Conservation (phyloP, 2,113 vertebrate species). For the Poicephalus gulielmi region DNA sequence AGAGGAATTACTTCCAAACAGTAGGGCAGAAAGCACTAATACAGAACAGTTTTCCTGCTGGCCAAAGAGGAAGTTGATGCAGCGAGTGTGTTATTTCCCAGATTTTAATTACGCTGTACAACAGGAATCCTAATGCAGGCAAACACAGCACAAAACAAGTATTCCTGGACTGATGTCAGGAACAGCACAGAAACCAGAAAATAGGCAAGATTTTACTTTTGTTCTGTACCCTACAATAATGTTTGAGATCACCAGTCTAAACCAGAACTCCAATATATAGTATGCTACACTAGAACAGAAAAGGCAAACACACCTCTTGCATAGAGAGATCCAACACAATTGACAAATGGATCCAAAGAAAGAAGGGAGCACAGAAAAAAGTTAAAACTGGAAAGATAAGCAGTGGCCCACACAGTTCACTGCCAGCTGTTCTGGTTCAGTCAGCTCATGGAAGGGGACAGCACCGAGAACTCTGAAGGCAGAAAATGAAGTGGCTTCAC, state of each 20-base stretch:
- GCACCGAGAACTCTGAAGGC: background rate
- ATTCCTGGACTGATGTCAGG: background rate
- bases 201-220: background rate
- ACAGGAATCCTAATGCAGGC: background rate
- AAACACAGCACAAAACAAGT: background rate
- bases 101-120: background rate
- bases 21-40: background rate
- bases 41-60: background rate
- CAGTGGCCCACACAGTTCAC: background rate
- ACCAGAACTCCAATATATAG: background rate
- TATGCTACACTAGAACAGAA: background rate
- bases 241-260: background rate
- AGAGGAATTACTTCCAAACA: slow-evolving; percentile 23
- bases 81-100: background rate
- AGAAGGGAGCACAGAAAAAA: background rate
- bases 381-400: background rate
- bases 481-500: background rate
- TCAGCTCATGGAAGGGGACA: background rate
- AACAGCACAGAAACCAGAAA: background rate
- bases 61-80: slow-evolving; percentile 8
- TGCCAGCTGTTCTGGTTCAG: background rate
- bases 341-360: background rate
- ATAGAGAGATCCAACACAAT: background rate
- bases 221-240: background rate
- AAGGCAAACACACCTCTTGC: background rate